Conservation (phyloP, 2,888 invertebrate species). For the Ormyrus rosae region DNA sequence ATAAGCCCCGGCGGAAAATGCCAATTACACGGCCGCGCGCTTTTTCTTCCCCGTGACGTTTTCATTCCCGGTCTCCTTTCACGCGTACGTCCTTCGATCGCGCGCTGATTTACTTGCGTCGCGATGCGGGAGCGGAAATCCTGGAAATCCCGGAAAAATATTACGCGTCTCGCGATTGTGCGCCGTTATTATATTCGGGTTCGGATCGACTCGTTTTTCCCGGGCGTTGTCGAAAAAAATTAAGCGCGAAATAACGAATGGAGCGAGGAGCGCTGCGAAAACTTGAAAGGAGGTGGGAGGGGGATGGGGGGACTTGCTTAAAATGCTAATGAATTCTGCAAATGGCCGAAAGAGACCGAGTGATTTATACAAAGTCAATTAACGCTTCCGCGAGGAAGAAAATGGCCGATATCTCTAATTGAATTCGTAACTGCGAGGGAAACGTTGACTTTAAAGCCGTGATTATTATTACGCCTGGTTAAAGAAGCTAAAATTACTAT, state of each 20-base stretch:
- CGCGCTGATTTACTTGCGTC: neutral
- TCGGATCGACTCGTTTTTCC: neutral
- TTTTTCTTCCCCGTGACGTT: neutral
- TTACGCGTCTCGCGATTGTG: too few species aligned
- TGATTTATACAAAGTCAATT: constrained; percentile 47
- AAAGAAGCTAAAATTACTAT: too few species aligned
- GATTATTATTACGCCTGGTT: too few species aligned
- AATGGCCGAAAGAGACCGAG: neutral
- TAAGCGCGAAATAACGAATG: constrained; percentile 15
- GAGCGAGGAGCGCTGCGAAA: constrained; percentile 1
- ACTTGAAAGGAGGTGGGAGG: neutral
- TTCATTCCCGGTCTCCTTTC: neutral
- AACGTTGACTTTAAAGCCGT: neutral
- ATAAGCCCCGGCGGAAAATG: constrained; percentile 20
- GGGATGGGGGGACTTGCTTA: neutral
- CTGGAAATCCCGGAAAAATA: too few species aligned
- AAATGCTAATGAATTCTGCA: constrained; percentile 43
- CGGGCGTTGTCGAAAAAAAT: neutral
- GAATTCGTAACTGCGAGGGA: neutral
- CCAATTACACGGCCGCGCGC: constrained; percentile 3
- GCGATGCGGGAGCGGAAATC: too few species aligned
- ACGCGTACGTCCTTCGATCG: neutral
- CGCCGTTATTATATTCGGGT: too few species aligned
- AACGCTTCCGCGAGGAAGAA: constrained; percentile 9
- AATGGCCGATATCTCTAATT: constrained; percentile 3